Percentiles rank a stretch among this genome's conserved stretches.
phyloP scores from a whole-genome alignment of 2,797 vertebrate species.

The Onychomys leucogaster region DNA sequence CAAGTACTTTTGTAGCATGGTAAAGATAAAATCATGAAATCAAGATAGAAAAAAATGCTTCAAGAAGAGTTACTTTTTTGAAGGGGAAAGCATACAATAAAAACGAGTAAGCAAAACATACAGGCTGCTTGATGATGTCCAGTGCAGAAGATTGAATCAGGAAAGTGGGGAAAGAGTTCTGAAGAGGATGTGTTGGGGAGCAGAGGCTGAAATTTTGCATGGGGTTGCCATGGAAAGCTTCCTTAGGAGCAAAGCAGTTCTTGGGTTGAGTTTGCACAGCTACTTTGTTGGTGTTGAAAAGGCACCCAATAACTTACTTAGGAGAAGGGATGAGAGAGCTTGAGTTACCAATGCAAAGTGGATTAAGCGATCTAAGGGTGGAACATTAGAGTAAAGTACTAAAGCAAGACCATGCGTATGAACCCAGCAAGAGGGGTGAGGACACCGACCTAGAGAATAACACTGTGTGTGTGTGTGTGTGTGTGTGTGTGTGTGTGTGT shows the following conservation, averaged over 20 bases:
- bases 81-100: not conserved
- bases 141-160: not conserved
- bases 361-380: not conserved
- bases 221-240: not conserved
- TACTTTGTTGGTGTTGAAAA: not conserved
- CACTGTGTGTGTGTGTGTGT: not conserved
- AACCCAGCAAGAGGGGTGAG: too few species aligned
- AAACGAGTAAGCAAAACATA: not conserved
- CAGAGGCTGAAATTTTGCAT: not conserved
- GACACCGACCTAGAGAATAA: not conserved
- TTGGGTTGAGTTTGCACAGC: not conserved
- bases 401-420: not conserved
- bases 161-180: not conserved
- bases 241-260: not conserved
- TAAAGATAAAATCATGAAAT: not conserved
- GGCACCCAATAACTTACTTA: not conserved
- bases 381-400: not conserved
- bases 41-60: not conserved
- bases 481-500: not conserved
- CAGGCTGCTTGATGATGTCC: not conserved
- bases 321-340: not conserved
- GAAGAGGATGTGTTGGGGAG: not conserved
- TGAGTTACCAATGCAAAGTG: not conserved
- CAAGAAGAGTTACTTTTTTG: conserved; percentile 18
- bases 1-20: not conserved